phyloP scores from a whole-genome alignment of 2,113 vertebrate species.

The Piliocolobus tephrosceles region DNA sequence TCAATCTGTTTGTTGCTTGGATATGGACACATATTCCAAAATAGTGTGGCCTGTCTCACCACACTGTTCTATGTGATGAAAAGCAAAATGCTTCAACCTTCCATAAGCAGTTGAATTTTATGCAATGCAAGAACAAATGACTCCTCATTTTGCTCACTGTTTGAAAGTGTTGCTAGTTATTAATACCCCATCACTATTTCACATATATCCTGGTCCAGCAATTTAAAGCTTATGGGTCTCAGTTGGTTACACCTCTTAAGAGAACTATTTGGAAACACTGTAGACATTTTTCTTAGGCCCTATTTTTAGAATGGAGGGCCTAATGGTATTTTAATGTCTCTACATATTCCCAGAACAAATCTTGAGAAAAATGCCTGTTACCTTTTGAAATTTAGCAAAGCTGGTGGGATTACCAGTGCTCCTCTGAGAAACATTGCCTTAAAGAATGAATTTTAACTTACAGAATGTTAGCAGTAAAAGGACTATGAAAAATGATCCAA shows the following conservation, averaged over 20 bases:
- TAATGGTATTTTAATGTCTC: conserved; percentile 66
- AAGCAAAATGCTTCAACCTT: background rate
- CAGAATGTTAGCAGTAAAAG: background rate
- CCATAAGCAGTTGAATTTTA: conserved; percentile 16
- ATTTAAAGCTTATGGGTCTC: conserved; percentile 40
- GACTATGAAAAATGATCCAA: background rate
- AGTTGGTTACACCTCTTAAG: conserved; percentile 45
- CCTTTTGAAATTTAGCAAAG: conserved; percentile 57
- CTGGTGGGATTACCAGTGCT: background rate
- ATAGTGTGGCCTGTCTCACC: conserved; percentile 41
- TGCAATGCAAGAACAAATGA: conserved; percentile 52
- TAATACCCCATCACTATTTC: conserved; percentile 43
- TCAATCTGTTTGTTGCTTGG: conserved; percentile 44
- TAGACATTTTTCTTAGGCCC: conserved; percentile 52
- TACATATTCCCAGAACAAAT: conserved; percentile 50
- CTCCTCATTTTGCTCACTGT: background rate
- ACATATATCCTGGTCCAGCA: background rate
- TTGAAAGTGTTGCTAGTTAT: conserved; percentile 44
- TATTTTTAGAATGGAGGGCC: conserved; percentile 64
- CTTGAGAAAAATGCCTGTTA: conserved; percentile 2
- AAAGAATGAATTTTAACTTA: conserved; percentile 32
- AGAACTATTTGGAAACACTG: conserved; percentile 59
- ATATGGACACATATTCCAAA: conserved; percentile 56
- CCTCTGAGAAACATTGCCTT: conserved; percentile 36
- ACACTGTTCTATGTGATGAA: conserved; percentile 27